Evolutionary conservation across 2,113 vertebrate genomes (phyloP).

Genomic region (Hippocampus abdominalis): DNA sequence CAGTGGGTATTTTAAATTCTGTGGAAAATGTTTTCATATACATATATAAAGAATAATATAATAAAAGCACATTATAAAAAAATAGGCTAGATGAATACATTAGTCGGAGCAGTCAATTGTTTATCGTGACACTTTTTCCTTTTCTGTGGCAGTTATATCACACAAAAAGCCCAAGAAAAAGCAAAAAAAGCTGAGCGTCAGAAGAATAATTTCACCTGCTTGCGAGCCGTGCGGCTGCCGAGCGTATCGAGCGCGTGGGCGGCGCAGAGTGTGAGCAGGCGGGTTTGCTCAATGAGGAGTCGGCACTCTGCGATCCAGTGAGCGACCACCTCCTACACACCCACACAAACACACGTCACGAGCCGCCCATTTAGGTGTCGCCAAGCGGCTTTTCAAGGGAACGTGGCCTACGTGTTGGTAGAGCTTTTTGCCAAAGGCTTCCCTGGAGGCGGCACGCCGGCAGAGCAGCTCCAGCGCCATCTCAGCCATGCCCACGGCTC

Average conservation of each 20-base stretch:
- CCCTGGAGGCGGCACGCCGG: constrained; percentile 70
- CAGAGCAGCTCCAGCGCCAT: constrained; percentile 81
- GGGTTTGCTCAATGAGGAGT: constrained; percentile 85
- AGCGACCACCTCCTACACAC: constrained; percentile 82
- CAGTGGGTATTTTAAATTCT: no score
- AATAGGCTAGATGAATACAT: no score
- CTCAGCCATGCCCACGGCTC: constrained; percentile 80
- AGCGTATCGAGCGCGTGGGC: constrained; percentile 76
- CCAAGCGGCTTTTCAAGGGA: not conserved
- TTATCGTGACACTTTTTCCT: no score
- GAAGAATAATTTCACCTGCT: constrained; percentile 74
- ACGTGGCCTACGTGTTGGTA: constrained; percentile 79
- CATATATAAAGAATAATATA: no score
- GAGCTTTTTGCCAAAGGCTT: constrained; percentile 82
- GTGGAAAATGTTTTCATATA: no score
- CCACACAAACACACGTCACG: not conserved
- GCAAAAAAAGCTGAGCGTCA: not conserved
- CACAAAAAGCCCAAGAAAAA: not conserved
- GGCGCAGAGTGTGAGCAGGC: constrained; percentile 81
- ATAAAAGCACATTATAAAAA: no score
- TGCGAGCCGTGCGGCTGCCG: constrained; percentile 78
- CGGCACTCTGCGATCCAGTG: constrained; percentile 91
- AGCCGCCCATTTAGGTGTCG: constrained; percentile 37
- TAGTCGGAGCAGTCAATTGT: no score
- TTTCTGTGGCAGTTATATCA: not conserved